Evolutionary conservation across 2,113 vertebrate genomes (phyloP).

Genomic region (Psittacara wagleri): DNA sequence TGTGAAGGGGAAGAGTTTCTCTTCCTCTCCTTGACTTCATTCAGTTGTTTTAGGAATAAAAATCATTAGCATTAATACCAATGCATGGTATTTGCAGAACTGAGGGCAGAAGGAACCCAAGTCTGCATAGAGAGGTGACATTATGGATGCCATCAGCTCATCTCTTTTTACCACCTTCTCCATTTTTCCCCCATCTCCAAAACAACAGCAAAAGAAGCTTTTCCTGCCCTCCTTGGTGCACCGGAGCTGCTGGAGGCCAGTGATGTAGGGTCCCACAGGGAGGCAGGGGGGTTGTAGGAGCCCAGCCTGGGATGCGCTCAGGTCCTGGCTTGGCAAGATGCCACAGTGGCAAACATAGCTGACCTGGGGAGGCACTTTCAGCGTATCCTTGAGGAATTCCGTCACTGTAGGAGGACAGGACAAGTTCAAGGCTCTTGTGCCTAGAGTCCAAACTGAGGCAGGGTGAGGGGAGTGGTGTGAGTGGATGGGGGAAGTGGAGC

Average conservation of each 20-base stretch:
- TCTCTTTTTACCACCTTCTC: not conserved
- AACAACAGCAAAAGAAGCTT: not conserved
- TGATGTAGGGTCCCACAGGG: not conserved
- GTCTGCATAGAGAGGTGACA: not conserved
- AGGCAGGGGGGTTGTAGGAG: not conserved
- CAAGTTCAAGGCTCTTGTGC: not conserved
- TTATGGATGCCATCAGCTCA: not conserved
- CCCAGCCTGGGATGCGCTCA: not conserved
- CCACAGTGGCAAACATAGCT: not conserved
- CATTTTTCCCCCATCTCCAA: not conserved
- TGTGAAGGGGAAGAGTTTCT: not conserved
- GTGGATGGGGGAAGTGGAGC: not conserved
- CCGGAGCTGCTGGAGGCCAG: not conserved
- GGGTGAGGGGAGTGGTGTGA: rapidly evolving
- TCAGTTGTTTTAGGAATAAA: not conserved
- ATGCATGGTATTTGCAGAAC: not conserved
- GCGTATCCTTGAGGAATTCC: not conserved
- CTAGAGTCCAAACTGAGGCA: not conserved
- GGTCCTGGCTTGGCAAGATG: not conserved
- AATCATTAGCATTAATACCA: not conserved
- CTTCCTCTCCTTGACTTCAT: not conserved
- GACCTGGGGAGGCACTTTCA: not conserved
- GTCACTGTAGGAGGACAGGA: not conserved
- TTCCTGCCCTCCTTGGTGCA: not conserved
- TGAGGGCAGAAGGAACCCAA: not conserved